A percentile compares a stretch with the other conserved stretches of the same genome.
Evolutionary conservation across 2,888 invertebrate genomes (phyloP).

Genomic region (Oxyteleia sp.): DNA sequence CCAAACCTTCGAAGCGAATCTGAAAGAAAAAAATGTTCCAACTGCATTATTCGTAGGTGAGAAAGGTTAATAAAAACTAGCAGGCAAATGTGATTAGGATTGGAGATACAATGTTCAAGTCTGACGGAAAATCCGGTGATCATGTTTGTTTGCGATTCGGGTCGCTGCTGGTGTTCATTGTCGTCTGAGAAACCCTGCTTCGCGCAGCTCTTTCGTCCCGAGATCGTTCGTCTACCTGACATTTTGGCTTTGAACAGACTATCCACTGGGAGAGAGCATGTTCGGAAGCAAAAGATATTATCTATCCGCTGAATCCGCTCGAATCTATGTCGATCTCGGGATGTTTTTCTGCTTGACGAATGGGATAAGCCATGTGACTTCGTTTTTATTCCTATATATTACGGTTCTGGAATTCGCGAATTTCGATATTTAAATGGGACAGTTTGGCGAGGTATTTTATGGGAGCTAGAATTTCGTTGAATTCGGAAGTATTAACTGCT

Average conservation of each 20-base stretch:
- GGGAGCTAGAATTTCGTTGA: slow-evolving; percentile 33
- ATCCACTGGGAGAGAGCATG: slow-evolving; percentile 74
- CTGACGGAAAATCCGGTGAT: slow-evolving; percentile 41
- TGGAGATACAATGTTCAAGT: slow-evolving; percentile 9
- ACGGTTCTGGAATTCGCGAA: slow-evolving; percentile 55
- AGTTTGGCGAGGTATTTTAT: slow-evolving; percentile 33
- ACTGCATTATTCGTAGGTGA: slow-evolving; percentile 47
- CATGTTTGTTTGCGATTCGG: slow-evolving; percentile 34
- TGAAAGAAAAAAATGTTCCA: no score
- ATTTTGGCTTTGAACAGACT: slow-evolving; percentile 78
- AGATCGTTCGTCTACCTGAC: slow-evolving; percentile 82
- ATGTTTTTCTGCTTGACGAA: slow-evolving; percentile 67
- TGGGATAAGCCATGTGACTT: slow-evolving; percentile 57
- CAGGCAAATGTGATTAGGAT: slow-evolving; percentile 46
- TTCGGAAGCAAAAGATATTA: slow-evolving; percentile 81
- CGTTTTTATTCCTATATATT: slow-evolving; percentile 51
- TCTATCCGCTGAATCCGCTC: slow-evolving; percentile 83
- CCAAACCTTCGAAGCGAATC: no score
- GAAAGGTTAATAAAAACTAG: slow-evolving; percentile 56
- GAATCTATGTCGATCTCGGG: slow-evolving; percentile 77
- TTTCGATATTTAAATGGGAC: slow-evolving; percentile 56
- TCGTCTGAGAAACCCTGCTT: slow-evolving; percentile 74
- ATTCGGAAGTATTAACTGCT: slow-evolving; percentile 19
- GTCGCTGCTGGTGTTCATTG: slow-evolving; percentile 51
- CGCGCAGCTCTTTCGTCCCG: slow-evolving; percentile 53